These are phyloP conservation scores for Acanthiza pusilla DNA, from an alignment of 2,797 vertebrate species.

Conservation along the genomic window DNA sequence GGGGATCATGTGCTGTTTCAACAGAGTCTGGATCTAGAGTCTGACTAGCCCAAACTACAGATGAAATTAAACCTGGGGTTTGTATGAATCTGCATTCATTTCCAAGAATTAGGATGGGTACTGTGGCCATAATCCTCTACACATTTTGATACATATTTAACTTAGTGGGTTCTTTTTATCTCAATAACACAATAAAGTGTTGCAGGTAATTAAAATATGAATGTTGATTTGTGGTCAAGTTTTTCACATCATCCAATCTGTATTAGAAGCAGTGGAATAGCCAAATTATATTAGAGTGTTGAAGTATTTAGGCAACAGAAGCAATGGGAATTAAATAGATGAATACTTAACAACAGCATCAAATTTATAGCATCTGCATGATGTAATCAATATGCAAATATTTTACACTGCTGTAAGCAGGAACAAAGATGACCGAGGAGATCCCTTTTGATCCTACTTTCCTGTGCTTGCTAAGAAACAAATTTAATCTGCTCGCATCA, in stretches of 20 bases:
- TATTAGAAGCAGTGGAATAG: neutral
- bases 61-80: neutral
- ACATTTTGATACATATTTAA: neutral
- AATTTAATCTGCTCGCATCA: neutral
- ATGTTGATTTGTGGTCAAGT: neutral
- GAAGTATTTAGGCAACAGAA: neutral
- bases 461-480: neutral
- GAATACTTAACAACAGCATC: neutral
- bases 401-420: neutral
- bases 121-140: neutral
- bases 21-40: neutral
- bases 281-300: neutral
- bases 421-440: neutral
- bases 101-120: neutral
- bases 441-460: neutral
- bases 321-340: neutral
- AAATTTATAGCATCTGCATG: neutral
- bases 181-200: neutral
- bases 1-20: neutral
- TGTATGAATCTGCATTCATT: neutral
- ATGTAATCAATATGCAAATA: neutral
- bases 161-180: neutral
- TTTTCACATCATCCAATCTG: neutral
- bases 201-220: neutral
- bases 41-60: neutral